Evolutionary conservation across 2,888 invertebrate genomes (phyloP).

Genomic region (Ditula angustiorana): DNA sequence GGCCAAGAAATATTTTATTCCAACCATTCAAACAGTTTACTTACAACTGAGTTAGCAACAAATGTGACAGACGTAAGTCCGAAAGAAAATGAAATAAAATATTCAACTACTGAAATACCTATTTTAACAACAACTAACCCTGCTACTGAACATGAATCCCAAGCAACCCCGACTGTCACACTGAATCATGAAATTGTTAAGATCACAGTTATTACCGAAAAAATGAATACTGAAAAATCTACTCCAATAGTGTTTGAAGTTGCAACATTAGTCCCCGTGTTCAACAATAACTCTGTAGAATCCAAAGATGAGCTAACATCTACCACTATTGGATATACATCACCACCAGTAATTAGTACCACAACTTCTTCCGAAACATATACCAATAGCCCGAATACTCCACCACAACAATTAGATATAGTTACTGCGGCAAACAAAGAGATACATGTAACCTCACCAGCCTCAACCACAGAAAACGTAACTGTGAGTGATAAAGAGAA

Average conservation of each 20-base stretch:
- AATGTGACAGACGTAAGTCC: constrained; percentile 46
- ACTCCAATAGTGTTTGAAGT: constrained; percentile 57
- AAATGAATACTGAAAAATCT: constrained; percentile 49
- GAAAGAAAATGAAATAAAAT: background rate
- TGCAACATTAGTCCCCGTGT: constrained; percentile 63
- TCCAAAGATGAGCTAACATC: background rate
- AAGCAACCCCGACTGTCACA: constrained; percentile 41
- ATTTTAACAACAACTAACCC: constrained; percentile 24
- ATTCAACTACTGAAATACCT: constrained; percentile 10
- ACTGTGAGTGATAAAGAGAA: constrained; percentile 1
- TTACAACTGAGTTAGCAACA: constrained; percentile 51
- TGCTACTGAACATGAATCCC: constrained; percentile 37
- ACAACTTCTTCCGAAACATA: background rate
- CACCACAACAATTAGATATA: background rate
- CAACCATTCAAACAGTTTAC: constrained; percentile 53
- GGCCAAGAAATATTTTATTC: constrained; percentile 46
- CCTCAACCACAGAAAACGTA: background rate
- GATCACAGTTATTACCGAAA: constrained; percentile 58
- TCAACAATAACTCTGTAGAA: constrained; percentile 46
- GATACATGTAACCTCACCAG: background rate
- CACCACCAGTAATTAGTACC: background rate
- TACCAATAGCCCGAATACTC: background rate
- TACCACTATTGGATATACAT: constrained; percentile 5
- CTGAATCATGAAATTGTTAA: constrained; percentile 59
- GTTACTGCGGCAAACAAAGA: background rate